A percentile compares a stretch with the other conserved stretches of the same genome.
phyloP scores from a whole-genome alignment of 2,113 vertebrate genomes.

The Periophthalmus modestus region DNA sequence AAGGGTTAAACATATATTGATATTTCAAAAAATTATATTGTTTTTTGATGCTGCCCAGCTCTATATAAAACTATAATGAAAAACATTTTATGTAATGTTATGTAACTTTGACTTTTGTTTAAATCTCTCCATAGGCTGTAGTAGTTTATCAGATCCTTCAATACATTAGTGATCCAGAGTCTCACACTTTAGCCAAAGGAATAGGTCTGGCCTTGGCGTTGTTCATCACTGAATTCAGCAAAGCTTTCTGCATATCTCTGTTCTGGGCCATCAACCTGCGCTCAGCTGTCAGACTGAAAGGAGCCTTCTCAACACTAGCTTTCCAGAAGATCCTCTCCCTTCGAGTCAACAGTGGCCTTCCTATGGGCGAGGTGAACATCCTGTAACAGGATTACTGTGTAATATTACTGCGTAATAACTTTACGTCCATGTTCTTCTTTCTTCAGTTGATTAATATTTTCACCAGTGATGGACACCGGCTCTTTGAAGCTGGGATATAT shows the following conservation, averaged over 20 bases:
- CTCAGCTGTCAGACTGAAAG: conserved; percentile 78
- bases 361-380: conserved; percentile 79
- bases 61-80: no score
- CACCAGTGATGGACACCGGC: conserved; percentile 77
- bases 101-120: no score
- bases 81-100: no score
- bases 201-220: conserved; percentile 75
- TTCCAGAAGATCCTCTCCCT: conserved; percentile 80
- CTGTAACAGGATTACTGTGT: background rate
- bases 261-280: conserved; percentile 82
- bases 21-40: no score
- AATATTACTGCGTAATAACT: background rate
- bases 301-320: conserved; percentile 73
- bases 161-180: conserved; percentile 40
- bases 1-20: no score
- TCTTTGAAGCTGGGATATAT: conserved; percentile 79
- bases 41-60: no score
- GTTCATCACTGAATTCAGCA: conserved; percentile 75
- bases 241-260: conserved; percentile 71
- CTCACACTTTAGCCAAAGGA: conserved; percentile 47
- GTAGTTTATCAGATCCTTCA: conserved; percentile 77
- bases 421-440: background rate
- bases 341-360: conserved; percentile 65
- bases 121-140: conserved; percentile 66
- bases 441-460: conserved; percentile 80